Evolutionary conservation across 2,113 vertebrate genomes (phyloP).

Genomic region (Trinectes maculatus): DNA sequence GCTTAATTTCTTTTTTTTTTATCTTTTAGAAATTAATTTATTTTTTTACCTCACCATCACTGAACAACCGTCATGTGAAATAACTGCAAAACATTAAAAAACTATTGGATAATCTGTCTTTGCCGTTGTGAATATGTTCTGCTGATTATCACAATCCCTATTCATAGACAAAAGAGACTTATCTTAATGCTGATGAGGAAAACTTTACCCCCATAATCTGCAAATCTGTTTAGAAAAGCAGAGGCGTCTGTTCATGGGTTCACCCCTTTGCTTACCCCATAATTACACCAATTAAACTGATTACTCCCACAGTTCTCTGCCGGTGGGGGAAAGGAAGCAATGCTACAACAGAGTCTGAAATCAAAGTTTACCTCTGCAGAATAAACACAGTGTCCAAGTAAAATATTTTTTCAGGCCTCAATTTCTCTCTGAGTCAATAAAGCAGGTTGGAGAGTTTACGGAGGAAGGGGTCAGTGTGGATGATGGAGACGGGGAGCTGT

Average conservation of each 20-base stretch:
- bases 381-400: conserved; percentile 49
- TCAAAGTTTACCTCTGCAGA: conserved; percentile 63
- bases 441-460: conserved; percentile 39
- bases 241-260: conserved; percentile 59
- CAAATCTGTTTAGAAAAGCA: conserved; percentile 60
- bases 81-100: too few species aligned
- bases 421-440: conserved; percentile 37
- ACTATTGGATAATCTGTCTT: conserved; percentile 6
- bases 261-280: conserved; percentile 54
- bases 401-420: conserved; percentile 30
- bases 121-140: conserved; percentile 6
- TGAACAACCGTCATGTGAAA: too few species aligned
- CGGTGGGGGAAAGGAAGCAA: conserved; percentile 56
- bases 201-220: conserved; percentile 57
- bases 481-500: conserved; percentile 21
- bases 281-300: conserved; percentile 72
- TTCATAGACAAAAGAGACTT: conserved; percentile 32
- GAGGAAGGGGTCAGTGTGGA: conserved; percentile 10
- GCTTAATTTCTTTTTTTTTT: too few species aligned
- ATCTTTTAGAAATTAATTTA: too few species aligned
- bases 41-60: too few species aligned
- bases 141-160: conserved; percentile 12
- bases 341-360: conserved; percentile 51
- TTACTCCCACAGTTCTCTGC: conserved; percentile 66
- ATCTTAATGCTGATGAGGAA: conserved; percentile 26